Percentiles rank a stretch among this genome's conserved stretches.
Conservation (phyloP, 2,888 invertebrate genomes). For the Chloroclysta siterata region DNA sequence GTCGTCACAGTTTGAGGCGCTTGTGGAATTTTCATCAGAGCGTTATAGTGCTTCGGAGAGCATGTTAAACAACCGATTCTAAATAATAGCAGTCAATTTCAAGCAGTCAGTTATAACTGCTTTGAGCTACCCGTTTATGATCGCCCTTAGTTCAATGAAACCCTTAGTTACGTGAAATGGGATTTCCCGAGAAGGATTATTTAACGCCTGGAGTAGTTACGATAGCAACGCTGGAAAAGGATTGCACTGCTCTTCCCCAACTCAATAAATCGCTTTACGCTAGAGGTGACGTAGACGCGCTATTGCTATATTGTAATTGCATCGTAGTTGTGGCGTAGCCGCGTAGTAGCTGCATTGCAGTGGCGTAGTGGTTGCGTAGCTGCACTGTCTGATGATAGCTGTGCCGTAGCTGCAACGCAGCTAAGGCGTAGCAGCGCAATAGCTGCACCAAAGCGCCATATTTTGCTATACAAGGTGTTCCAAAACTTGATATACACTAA, state of each 20-base stretch:
- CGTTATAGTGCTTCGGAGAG: no score
- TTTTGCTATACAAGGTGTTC: no score
- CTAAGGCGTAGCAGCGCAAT: no score
- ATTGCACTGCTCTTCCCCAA: neutral
- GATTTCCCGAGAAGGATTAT: constrained; percentile 2
- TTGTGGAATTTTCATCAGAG: no score
- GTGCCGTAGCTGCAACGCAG: no score
- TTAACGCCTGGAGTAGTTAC: constrained; percentile 8
- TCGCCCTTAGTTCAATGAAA: constrained; percentile 1
- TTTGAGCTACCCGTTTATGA: neutral
- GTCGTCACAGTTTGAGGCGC: no score
- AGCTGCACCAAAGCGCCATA: no score
- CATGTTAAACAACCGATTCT: no score
- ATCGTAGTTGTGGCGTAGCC: neutral
- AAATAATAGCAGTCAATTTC: neutral
- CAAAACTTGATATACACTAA: no score
- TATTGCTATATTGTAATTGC: neutral
- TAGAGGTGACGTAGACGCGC: no score
- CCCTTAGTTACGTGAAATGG: constrained; percentile 1
- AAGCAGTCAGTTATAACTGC: neutral
- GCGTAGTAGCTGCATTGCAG: neutral
- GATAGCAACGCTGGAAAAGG: constrained; percentile 1
- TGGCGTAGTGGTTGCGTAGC: neutral
- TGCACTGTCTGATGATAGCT: no score
- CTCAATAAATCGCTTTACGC: no score